Evolutionary conservation across 2,113 vertebrate genomes (phyloP), one percentile per base, ranked within the genome.

Genomic region (Calypte anna): DNA sequence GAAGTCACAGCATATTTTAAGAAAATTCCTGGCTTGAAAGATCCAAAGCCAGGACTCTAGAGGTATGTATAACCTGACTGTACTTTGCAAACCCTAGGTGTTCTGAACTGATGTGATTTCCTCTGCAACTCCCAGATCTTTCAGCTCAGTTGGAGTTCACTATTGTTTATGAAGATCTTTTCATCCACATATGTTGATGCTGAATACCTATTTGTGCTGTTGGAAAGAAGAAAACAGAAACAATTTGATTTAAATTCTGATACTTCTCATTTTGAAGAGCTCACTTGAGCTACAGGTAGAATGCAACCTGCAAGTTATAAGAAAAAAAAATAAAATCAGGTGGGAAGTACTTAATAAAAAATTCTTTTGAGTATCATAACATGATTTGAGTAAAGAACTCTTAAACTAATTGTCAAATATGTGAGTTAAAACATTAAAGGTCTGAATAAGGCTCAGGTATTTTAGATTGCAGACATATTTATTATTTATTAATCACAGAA

Each of bases 331-430:
- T 40, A 30, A 48, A 40, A 51, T 67, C 51, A 53, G 23, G 18
- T 85, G 14, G 33, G 63, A 92, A 85, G 48, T 38, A 67, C 55
- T 91, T 94, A 75, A 85, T 82, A 8, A 91, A 90, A 95, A 83
- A 64, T 81, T 43, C 33, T 88, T 88, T 83, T 80, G 48, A 91
- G 44, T 14, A 74, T 82, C 67, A 74, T 12, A 77, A 85, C 20
- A 85, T 28, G 22, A 33, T 55, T 76, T 81, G 92, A 59, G 7
- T 54, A 46, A 82, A 82, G 8, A 86, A 88, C 21, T 18, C 55
- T 82, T 67, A 74, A 88, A 90, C 3, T 63, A 69, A 74, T 93
- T 91, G 40, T 67, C 33, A 86, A 91, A 83, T 68, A 80, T 9
- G 6, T 44, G 36, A 91, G 25, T 70, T 91, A 6, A 87, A 92